phyloP scores from a whole-genome alignment of 2,113 vertebrate genomes.

The Paedocypris sp. region DNA sequence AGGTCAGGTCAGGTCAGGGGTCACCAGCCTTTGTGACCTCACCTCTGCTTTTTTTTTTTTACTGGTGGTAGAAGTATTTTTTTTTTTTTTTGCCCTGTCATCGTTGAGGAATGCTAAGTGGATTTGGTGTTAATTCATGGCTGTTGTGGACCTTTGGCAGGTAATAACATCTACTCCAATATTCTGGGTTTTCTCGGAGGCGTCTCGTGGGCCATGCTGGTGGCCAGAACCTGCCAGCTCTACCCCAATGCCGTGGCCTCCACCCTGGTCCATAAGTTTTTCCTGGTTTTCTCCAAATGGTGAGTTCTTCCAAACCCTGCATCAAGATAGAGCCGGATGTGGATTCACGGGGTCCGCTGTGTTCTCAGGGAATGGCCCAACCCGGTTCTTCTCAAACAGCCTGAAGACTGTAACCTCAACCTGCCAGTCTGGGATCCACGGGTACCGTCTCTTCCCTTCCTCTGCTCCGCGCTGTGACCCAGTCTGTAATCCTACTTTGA shows the following conservation, averaged over 20 bases:
- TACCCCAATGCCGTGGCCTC: slow-evolving; percentile 86
- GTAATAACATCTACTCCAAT: slow-evolving; percentile 89
- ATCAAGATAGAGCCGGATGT: neutral
- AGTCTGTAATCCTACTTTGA: too few relatives aligned
- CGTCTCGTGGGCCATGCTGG: slow-evolving; percentile 87
- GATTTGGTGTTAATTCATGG: too few relatives aligned
- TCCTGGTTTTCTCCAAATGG: slow-evolving; percentile 90
- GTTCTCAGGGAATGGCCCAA: slow-evolving; percentile 79
- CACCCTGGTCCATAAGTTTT: slow-evolving; percentile 88
- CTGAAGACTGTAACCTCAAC: slow-evolving; percentile 81
- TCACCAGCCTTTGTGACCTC: too few relatives aligned
- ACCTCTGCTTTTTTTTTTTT: too few relatives aligned
- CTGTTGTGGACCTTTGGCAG: slow-evolving; percentile 45
- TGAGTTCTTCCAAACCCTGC: slow-evolving; percentile 56
- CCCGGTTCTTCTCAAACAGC: slow-evolving; percentile 79
- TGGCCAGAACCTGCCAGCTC: slow-evolving; percentile 84
- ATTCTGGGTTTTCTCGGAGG: slow-evolving; percentile 86
- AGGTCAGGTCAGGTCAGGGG: too few relatives aligned
- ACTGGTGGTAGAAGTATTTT: too few relatives aligned
- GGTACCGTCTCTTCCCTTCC: slow-evolving; percentile 46
- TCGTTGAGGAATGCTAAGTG: too few relatives aligned
- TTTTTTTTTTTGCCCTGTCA: too few relatives aligned
- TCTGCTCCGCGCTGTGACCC: too few relatives aligned
- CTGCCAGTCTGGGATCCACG: slow-evolving; percentile 86
- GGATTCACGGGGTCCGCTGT: too few relatives aligned